Conservation (phyloP, 2,797 vertebrate species). For the Rhynchotus rufescens region DNA sequence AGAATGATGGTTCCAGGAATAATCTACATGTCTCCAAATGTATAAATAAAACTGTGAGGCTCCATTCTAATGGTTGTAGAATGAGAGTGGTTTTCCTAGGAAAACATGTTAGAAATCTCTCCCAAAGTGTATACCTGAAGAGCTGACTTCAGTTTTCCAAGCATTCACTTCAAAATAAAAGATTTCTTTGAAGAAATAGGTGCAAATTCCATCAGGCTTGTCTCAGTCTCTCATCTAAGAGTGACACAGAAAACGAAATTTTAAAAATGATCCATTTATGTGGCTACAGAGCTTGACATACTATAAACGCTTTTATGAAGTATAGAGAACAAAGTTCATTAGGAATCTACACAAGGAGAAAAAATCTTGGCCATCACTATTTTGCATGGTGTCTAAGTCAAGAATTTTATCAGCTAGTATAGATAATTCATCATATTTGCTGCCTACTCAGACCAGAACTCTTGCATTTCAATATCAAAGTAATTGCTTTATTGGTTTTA, state of each 20-base stretch:
- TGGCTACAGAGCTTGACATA: rapidly evolving
- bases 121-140: not conserved
- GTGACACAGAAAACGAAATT: not conserved
- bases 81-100: not conserved
- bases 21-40: not conserved
- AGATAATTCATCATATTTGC: not conserved
- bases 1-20: not conserved
- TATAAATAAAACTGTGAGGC: not conserved
- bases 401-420: not conserved
- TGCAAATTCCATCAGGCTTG: not conserved
- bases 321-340: not conserved
- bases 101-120: not conserved
- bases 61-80: not conserved
- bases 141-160: not conserved
- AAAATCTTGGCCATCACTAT: not conserved
- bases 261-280: not conserved
- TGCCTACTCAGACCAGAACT: not conserved
- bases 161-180: not conserved
- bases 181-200: not conserved
- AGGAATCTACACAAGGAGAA: not conserved
- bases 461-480: not conserved
- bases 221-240: not conserved
- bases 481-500: not conserved
- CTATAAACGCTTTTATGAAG: not conserved
- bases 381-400: not conserved